Percentiles rank a stretch among this genome's conserved stretches.
These are phyloP conservation scores for Oenanthe oenanthe DNA, from an alignment of 2,113 vertebrate species.

Conservation along the genomic window DNA sequence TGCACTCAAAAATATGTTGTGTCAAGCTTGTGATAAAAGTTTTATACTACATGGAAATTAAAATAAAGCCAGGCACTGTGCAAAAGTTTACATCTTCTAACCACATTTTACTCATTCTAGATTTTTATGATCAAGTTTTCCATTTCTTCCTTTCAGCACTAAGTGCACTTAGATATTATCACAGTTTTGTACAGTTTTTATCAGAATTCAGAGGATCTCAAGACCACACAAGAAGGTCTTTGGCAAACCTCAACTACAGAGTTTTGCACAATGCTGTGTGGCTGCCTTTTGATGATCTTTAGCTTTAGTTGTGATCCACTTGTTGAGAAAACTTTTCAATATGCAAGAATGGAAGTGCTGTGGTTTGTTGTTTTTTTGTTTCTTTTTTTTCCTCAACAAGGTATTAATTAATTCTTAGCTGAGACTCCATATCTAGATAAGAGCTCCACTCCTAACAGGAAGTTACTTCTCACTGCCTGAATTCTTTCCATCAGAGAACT, in stretches of 20 bases:
- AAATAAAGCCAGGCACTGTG: background rate
- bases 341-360: background rate
- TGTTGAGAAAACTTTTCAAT: background rate
- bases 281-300: background rate
- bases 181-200: background rate
- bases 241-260: background rate
- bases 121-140: background rate
- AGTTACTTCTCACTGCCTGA: background rate
- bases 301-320: background rate
- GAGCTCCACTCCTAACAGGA: background rate
- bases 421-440: background rate
- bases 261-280: background rate
- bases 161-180: background rate
- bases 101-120: background rate
- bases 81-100: background rate
- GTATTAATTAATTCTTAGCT: background rate
- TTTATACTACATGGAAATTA: background rate
- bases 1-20: background rate
- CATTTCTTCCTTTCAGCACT: background rate
- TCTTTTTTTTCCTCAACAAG: background rate
- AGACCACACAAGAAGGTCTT: constrained; percentile 22
- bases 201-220: background rate
- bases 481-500: background rate
- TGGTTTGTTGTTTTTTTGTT: background rate
- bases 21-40: background rate